Evolutionary conservation across 2,113 vertebrate species (phyloP).

Genomic region (Numida meleagris): DNA sequence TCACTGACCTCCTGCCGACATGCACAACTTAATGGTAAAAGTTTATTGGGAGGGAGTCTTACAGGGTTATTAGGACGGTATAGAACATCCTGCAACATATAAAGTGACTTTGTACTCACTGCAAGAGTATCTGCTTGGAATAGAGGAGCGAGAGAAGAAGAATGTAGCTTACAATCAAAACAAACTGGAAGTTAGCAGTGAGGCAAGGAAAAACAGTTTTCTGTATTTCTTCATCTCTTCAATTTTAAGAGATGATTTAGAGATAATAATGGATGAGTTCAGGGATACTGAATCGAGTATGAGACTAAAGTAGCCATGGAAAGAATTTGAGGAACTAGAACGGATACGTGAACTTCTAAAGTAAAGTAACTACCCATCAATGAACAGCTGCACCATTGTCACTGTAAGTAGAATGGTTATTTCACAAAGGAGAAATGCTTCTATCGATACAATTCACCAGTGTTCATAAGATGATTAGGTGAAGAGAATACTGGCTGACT

Average conservation of each 20-base stretch:
- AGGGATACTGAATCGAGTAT: not conserved
- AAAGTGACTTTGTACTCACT: not conserved
- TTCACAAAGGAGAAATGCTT: not conserved
- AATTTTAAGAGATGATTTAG: not conserved
- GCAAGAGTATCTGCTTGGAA: not conserved
- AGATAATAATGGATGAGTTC: not conserved
- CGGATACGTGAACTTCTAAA: not conserved
- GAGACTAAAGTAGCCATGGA: not conserved
- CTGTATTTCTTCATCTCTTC: not conserved
- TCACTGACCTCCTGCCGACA: not conserved
- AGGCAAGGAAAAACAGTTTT: not conserved
- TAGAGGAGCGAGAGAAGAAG: not conserved
- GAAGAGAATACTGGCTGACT: not conserved
- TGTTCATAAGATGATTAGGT: not conserved
- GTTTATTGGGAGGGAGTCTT: not conserved
- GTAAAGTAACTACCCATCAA: not conserved
- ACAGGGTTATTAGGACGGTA: not conserved
- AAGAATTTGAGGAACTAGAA: not conserved
- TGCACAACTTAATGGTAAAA: not conserved
- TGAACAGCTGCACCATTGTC: not conserved
- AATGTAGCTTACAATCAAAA: not conserved
- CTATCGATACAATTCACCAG: not conserved
- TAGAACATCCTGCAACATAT: not conserved
- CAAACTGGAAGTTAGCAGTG: not conserved
- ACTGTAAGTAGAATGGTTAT: not conserved